phyloP scores from a whole-genome alignment of 2,797 vertebrate genomes.

The Spondyliosoma cantharus region DNA sequence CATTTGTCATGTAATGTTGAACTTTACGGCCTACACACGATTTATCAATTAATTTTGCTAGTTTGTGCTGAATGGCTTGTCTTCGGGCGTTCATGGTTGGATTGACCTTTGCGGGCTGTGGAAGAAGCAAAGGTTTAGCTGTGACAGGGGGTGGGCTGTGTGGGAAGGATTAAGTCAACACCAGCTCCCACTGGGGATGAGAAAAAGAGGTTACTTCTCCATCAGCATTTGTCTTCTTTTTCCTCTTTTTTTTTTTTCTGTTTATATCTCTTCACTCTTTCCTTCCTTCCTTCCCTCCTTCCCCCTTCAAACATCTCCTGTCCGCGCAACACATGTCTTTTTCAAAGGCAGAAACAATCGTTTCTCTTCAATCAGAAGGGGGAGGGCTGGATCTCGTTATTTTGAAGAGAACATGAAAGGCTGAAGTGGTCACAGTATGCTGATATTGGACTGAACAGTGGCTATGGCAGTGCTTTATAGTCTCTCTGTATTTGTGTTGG shows the following conservation, averaged over 20 bases:
- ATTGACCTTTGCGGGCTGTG: conserved; percentile 61
- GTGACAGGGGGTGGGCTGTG: conserved; percentile 57
- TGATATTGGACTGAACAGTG: conserved; percentile 76
- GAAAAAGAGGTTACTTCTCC: conserved; percentile 59
- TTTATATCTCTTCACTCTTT: conserved; percentile 29
- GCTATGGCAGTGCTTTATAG: conserved; percentile 59
- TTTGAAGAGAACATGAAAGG: conserved; percentile 82
- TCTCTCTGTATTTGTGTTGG: conserved; percentile 56
- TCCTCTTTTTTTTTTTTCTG: neutral
- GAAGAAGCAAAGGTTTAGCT: conserved; percentile 60
- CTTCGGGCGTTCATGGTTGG: conserved; percentile 45
- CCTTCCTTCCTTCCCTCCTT: conserved; percentile 14
- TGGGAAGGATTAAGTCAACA: conserved; percentile 70
- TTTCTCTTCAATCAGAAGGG: conserved; percentile 74
- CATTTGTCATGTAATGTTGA: conserved; percentile 41
- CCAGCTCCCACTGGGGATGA: conserved; percentile 58
- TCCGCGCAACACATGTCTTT: conserved; percentile 63
- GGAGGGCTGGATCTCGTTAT: conserved; percentile 76
- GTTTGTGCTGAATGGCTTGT: conserved; percentile 40
- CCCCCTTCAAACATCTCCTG: conserved; percentile 31
- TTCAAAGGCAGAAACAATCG: conserved; percentile 82
- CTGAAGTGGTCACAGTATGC: conserved; percentile 78
- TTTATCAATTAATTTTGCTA: conserved; percentile 35
- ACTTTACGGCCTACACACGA: conserved; percentile 24
- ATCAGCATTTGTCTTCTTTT: conserved; percentile 52